Evolutionary conservation across 2,888 invertebrate genomes (phyloP), one percentile per base, ranked within the genome.

Genomic region (Caenorhabditis virilis): DNA sequence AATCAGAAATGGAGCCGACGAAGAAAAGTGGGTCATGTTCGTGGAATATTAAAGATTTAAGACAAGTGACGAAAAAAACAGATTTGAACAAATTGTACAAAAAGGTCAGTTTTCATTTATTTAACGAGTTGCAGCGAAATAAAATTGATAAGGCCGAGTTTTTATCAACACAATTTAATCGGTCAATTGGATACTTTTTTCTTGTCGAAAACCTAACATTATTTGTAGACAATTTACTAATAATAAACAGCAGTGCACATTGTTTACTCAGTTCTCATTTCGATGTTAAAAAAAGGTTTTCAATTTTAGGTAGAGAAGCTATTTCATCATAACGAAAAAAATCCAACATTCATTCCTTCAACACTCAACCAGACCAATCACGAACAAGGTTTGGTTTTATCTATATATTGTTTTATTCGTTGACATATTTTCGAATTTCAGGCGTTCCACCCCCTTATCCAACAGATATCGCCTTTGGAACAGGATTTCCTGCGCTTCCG

Each of bases 1-100:
- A n/a, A n/a, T n/a, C n/a, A 30, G 30, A 42, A 42, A 42, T 42
- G 42, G 42, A 42, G 7, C 42, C 42, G 4, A 23, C 15, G 3
- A 42, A 42, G 11, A 42, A 42, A 7, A 42, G 15, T 23, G 15
- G 23, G 13, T 42, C 42, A 2, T 42, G 20, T 15, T 42, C 42
- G 2, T 7, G 23, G 22, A 9, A 18, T 23, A 3, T 4, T 13
- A 23, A 22, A 23, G 25, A 42, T 23, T 23, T 42, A 9, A 22
- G n/a, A 38, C 16, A 42, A 20, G 42, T 23, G 42, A 18, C 13
- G 16, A 42, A 20, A 42, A 20, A 20, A 20, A 39, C 55, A 0
- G 62, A 62, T 41, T 18, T 62, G 41, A 46, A 35, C 6, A 62
- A 62, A 23, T 48, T 51, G 33, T 56, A 55, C 20, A 56, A 56